Conservation (phyloP, 2,888 invertebrate genomes). For the Campaea margaritaria region DNA sequence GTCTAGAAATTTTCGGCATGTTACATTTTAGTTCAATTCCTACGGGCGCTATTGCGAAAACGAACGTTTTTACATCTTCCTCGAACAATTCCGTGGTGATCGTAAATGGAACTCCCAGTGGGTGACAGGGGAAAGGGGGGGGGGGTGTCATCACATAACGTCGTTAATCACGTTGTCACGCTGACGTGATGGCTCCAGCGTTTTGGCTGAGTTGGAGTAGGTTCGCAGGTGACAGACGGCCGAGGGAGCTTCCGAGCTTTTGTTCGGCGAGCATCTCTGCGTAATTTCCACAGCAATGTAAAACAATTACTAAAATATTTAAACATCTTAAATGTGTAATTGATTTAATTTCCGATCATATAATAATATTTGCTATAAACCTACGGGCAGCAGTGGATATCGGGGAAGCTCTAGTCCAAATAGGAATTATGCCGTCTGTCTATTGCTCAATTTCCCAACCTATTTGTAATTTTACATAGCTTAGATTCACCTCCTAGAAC, state of each 20-base stretch:
- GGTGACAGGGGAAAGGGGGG: constrained; percentile 10
- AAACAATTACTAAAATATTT: no score
- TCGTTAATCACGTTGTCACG: constrained; percentile 77
- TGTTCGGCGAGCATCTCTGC: constrained; percentile 6
- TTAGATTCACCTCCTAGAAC: no score
- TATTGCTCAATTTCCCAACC: background rate
- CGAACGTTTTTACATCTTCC: constrained; percentile 33
- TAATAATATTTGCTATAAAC: no score
- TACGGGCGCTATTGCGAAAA: constrained; percentile 29
- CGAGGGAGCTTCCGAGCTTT: constrained; percentile 6
- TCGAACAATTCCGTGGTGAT: constrained; percentile 26
- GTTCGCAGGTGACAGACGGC: constrained; percentile 11
- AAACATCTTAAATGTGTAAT: no score
- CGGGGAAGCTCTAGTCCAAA: background rate
- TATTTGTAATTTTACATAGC: no score
- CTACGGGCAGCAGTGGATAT: no score
- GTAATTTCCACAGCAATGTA: no score
- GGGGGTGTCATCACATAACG: constrained; percentile 53
- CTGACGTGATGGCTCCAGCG: constrained; percentile 59
- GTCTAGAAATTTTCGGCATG: constrained; percentile 12
- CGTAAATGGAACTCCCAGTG: constrained; percentile 22
- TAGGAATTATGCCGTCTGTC: background rate
- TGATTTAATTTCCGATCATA: no score
- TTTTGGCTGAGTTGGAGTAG: constrained; percentile 53
- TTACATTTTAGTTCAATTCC: constrained; percentile 32